A percentile compares a stretch with the other conserved stretches of the same genome.
These are phyloP conservation scores for Oscheius sp. DNA, from an alignment of 2,888 invertebrate genomes.

Conservation along the genomic window DNA sequence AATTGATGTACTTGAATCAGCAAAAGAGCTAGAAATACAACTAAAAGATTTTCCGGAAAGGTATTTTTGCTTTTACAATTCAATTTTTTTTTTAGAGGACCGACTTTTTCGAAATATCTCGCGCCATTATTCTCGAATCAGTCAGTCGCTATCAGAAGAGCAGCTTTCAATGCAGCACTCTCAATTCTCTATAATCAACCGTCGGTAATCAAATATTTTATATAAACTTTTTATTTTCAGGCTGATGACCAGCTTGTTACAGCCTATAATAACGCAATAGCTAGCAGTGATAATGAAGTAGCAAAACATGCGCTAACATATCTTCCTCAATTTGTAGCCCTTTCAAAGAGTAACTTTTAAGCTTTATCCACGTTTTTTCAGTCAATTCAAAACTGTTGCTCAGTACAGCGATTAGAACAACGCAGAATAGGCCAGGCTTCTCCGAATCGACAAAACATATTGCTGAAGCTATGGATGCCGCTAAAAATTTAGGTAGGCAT, in stretches of 20 bases:
- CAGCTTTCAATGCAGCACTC: conserved; percentile 20
- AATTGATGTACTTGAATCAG: neutral
- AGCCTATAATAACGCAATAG: conserved; percentile 16
- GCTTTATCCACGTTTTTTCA: neutral
- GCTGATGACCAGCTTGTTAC: conserved; percentile 16
- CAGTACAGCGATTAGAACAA: conserved; percentile 10
- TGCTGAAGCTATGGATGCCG: conserved; percentile 23
- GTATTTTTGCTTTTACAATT: neutral
- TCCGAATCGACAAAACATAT: conserved; percentile 3
- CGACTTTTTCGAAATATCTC: conserved; percentile 7
- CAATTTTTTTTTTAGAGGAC: neutral
- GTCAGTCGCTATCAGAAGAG: conserved; percentile 2
- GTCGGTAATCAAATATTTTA: neutral
- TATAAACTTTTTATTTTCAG: conserved; percentile 1
- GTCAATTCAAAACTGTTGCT: conserved; percentile 20
- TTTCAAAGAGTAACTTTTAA: conserved; percentile 6
- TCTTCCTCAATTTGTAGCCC: conserved; percentile 27
- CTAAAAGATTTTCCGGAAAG: conserved; percentile 22
- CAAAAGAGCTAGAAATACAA: conserved; percentile 6
- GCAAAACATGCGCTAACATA: conserved; percentile 26
- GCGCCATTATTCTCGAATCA: conserved; percentile 16
- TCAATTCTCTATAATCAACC: conserved; percentile 15
- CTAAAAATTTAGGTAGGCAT: neutral
- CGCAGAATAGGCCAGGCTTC: neutral
- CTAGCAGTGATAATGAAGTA: neutral